Evolutionary conservation across 2,797 vertebrate species (phyloP).

Genomic region (Chanos chanos): DNA sequence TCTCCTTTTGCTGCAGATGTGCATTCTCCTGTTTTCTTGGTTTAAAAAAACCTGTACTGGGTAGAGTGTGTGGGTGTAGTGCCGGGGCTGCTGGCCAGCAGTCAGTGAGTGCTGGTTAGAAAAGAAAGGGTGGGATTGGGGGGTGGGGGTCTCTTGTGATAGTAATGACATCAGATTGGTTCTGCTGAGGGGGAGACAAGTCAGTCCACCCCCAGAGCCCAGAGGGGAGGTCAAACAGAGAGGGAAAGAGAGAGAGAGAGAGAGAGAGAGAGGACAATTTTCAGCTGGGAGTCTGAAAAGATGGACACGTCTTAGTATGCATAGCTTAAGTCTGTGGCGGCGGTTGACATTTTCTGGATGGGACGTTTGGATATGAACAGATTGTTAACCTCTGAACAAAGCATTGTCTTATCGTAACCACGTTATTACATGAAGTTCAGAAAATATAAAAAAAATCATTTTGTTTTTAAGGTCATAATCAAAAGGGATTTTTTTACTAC

Average conservation of each 20-base stretch:
- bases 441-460: no score
- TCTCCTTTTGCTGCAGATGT: not conserved
- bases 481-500: no score
- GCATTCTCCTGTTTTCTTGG: no score
- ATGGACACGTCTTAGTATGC: no score
- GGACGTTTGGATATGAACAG: no score
- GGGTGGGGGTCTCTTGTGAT: conserved; percentile 43
- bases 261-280: not conserved
- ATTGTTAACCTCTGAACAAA: no score
- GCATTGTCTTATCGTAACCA: no score
- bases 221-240: not conserved
- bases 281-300: no score
- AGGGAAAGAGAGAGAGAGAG: not conserved
- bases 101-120: conserved; percentile 38
- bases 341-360: no score
- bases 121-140: conserved; percentile 28
- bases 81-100: conserved; percentile 30
- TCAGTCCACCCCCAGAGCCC: not conserved
- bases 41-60: not conserved
- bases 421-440: no score
- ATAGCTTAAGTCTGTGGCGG: no score
- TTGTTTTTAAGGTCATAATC: no score
- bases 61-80: conserved; percentile 33
- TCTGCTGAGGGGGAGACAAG: conserved; percentile 21
- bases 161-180: conserved; percentile 47